A percentile compares a stretch with the other conserved stretches of the same genome.
Evolutionary conservation across 2,888 invertebrate species (phyloP).

Genomic region (Pterobdella sp.): DNA sequence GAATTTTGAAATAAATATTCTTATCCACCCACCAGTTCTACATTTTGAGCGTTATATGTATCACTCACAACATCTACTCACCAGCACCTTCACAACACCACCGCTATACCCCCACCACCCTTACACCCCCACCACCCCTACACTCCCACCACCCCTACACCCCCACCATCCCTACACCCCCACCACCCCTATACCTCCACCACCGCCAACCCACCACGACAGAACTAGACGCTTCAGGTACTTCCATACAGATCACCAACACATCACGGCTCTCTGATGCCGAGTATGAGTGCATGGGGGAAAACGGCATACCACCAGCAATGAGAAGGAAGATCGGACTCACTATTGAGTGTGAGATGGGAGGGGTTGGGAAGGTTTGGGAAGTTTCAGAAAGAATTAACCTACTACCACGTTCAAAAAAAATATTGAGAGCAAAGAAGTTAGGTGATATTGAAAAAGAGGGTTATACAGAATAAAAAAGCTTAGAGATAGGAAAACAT

Average conservation of each 20-base stretch:
- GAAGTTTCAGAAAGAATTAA: no score
- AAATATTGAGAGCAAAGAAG: no score
- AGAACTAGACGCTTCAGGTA: constrained; percentile 54
- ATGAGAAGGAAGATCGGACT: constrained; percentile 46
- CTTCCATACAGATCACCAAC: constrained; percentile 65
- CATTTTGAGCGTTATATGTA: no score
- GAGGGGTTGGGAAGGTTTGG: no score
- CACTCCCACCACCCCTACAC: neutral
- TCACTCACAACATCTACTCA: no score
- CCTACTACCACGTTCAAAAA: no score
- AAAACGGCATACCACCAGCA: constrained; percentile 81
- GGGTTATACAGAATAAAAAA: no score
- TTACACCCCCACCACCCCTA: neutral
- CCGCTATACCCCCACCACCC: no score
- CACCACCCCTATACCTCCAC: neutral
- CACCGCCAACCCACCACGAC: neutral
- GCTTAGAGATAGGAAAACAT: no score
- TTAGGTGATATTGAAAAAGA: no score
- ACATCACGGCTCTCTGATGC: constrained; percentile 83
- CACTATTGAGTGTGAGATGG: constrained; percentile 38
- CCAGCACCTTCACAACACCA: no score
- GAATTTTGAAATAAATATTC: neutral
- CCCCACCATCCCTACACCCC: neutral
- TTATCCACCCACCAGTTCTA: no score
- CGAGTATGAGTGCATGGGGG: constrained; percentile 80